Conservation (phyloP, 2,888 invertebrate species). For the Allolobophora icterica region DNA sequence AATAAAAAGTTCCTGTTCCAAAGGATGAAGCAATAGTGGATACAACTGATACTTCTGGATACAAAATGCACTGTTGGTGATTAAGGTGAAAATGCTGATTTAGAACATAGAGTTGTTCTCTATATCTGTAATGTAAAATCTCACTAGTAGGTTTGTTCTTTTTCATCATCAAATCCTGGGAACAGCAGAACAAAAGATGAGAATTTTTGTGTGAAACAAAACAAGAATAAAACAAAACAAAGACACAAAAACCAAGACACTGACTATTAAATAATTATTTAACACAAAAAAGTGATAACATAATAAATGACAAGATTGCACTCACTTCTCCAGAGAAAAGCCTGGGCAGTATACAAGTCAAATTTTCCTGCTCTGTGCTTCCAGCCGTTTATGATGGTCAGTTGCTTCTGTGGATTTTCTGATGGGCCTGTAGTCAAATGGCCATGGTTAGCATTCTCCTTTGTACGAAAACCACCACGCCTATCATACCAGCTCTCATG, state of each 20-base stretch:
- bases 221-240: not conserved
- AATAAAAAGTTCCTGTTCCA: too few relatives aligned
- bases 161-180: not conserved
- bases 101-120: too few relatives aligned
- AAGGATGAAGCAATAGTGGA: too few relatives aligned
- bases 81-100: too few relatives aligned
- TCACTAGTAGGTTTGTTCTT: not conserved
- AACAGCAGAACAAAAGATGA: too few relatives aligned
- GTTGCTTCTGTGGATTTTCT: not conserved
- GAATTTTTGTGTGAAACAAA: not conserved
- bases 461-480: not conserved
- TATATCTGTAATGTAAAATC: not conserved
- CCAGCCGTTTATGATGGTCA: not conserved
- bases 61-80: too few relatives aligned
- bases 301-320: not conserved
- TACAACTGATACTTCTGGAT: too few relatives aligned
- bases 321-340: constrained; percentile 5
- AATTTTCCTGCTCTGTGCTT: not conserved
- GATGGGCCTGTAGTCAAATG: not conserved
- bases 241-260: not conserved
- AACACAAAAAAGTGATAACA: not conserved
- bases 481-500: not conserved
- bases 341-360: not conserved
- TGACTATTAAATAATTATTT: not conserved
- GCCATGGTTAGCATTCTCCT: not conserved